Evolutionary conservation across 2,888 invertebrate genomes (phyloP), one percentile per base, ranked within the genome.

Genomic region (Amblyteles armatorius): DNA sequence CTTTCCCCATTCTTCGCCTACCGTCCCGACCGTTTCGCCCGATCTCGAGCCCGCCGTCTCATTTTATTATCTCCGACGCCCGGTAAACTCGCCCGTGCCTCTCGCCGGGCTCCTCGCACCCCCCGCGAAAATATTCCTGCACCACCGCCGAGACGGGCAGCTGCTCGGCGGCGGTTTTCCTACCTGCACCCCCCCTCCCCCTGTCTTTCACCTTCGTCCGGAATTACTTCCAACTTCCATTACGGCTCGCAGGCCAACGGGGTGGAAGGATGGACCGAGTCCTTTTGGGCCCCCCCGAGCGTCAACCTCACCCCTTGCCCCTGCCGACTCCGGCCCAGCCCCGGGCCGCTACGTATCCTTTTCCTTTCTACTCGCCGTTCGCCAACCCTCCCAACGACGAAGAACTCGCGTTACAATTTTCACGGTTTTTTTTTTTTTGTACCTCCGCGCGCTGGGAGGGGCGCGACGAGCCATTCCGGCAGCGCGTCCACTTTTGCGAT

Each of bases 111-210:
- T 3, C 84, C 87, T 89, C 89, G 87, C 87, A 86, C 87, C 88
- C 86, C 86, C 85, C 88, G 16, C 9, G 88, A 89, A 90, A 90
- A 89, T 90, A 87, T 88, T 86, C 86, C 87, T 40, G 40, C 65
- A 52, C 13, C 63, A 2, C 29, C 29, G 60, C 16, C 16, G 26
- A 26, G 19, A 33, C 22, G 26, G 44, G 57, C 55, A n/a, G 52
- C 71, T 52, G 50, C 33, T n/a, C 26, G 26, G 22, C 26, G 40
- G 33, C 73, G 7, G 26, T 33, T 52, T 65, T 48, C 22, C 57
- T 6, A 52, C n/a, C 19, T 19, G 52, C 52, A 1, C 26, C 26
- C 1, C 26, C 26, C 26, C 26, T 1, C 26, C 26, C 26, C 13
- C 48, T 73, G 67, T 67, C 40, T 36, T 44, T 73, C 26, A 79